Base-by-base conservation (phyloP, 2,797 vertebrate species). In the Sebastes itinus region DNA sequence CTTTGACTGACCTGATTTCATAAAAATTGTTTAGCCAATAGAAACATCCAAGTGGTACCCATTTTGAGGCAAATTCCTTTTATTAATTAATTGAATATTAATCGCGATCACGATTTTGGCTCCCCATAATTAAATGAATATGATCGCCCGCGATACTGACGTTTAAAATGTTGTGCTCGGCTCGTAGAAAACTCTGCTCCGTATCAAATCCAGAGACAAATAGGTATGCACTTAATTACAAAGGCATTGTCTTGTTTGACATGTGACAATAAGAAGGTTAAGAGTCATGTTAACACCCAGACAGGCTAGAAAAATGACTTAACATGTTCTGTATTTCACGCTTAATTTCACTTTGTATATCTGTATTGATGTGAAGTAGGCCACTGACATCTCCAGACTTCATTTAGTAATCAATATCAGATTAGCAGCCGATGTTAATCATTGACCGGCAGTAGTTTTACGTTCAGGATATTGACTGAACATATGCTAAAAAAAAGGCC, bases 401-500 rank as follows among this genome's bases (percentile, higher is more conserved):
- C 30, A 38, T 73, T 20, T 16, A 18, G 10, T 18, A n/a, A 68
- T 25, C 18, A 14, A 10, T 33, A 16, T 18, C 6, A 23, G 25
- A 55, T 73, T 11, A 68, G 55, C 54, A 49, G 23, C 3, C 4
- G 12, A 59, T 61, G 32, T 38, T 25, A 56, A 58, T 70, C 62
- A 77, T 4, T 77, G 67, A 75, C 12, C 11, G 69, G 66, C 18
- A 75, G 55, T 23, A 62, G 38, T 11, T 67, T 65, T 54, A 59
- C 2, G 2, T 66, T 62, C 32, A 61, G 27, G 60, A 60, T 69
- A 55, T 13, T 46, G 20, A 65, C 59, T 35, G 58, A 68, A 76
- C 78, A 63, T 72, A 61, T 60, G 65, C 64, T 68, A 20, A 38
- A 75, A 28, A 58, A 60, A 82, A 73, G 49, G 22, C 7, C 75